phyloP scores from a whole-genome alignment of 2,113 vertebrate genomes.

The Copsychus sechellarum region DNA sequence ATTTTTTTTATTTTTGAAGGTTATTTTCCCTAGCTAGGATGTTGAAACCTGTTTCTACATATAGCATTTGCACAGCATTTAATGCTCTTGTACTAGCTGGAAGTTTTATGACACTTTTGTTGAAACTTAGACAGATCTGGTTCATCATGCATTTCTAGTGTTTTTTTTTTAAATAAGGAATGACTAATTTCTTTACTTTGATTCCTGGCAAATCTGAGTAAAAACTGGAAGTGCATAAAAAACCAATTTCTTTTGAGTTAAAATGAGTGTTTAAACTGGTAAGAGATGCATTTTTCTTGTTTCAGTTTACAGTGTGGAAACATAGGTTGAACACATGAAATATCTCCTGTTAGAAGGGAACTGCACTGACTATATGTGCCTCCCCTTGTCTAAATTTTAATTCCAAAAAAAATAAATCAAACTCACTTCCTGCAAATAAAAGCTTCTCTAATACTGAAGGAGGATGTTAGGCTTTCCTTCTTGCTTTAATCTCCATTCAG shows the following conservation, averaged over 20 bases:
- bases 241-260: neutral
- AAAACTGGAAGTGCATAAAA: neutral
- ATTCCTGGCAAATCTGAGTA: neutral
- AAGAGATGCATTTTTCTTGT: neutral
- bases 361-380: neutral
- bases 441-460: neutral
- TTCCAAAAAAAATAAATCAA: neutral
- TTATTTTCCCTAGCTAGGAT: neutral
- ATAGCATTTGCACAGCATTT: neutral
- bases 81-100: neutral
- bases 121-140: slow-evolving; percentile 37
- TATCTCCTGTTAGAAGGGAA: neutral
- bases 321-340: neutral
- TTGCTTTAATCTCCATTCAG: neutral
- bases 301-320: neutral
- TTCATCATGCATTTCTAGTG: neutral
- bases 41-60: neutral
- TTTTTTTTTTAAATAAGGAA: neutral
- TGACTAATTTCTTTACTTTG: neutral
- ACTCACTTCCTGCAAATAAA: neutral
- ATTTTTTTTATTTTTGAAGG: neutral
- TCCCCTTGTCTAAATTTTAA: neutral
- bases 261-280: neutral
- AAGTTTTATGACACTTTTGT: neutral
- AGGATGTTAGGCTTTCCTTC: neutral